Conservation (phyloP, 2,113 vertebrate species). For the Leucosticte australis region DNA sequence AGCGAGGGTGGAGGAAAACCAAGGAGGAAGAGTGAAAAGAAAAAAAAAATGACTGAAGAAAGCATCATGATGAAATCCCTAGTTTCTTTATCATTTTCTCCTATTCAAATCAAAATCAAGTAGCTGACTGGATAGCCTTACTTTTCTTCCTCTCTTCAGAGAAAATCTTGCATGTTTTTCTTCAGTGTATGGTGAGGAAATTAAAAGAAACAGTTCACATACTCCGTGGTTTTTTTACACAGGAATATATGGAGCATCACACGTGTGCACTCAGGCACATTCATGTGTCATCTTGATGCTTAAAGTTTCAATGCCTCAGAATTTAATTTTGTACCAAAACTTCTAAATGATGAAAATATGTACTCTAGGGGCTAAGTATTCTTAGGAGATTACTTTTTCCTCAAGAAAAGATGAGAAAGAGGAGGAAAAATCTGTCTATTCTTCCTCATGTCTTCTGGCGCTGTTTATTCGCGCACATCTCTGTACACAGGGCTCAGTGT, state of each 20-base stretch:
- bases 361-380: neutral
- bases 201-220: neutral
- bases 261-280: neutral
- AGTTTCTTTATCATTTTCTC: neutral
- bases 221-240: neutral
- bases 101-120: neutral
- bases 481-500: neutral
- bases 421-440: neutral
- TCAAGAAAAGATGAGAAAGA: neutral
- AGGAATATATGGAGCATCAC: neutral
- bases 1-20: neutral
- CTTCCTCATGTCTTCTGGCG: rapidly evolving
- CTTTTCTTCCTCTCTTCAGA: neutral
- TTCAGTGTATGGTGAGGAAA: neutral
- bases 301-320: neutral
- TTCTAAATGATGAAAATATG: neutral
- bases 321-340: neutral
- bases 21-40: constrained; percentile 4
- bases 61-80: neutral
- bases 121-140: neutral
- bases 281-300: neutral
- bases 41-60: neutral
- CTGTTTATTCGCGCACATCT: rapidly evolving
- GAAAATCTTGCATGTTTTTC: neutral
- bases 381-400: neutral